Percentiles rank a stretch among this genome's conserved stretches.
Conservation (phyloP, 2,797 vertebrate genomes). For the Protonibea diacanthus region DNA sequence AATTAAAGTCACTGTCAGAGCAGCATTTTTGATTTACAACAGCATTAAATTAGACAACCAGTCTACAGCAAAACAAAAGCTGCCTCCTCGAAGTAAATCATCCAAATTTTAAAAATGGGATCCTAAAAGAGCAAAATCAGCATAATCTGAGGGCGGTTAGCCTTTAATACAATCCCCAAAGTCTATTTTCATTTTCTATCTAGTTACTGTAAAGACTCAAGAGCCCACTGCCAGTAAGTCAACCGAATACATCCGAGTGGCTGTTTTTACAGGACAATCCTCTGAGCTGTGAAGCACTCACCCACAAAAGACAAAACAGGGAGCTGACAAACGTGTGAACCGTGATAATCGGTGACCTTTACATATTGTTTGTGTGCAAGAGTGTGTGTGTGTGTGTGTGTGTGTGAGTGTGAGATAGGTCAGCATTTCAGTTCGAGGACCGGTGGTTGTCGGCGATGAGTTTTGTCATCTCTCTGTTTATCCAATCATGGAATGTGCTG, state of each 20-base stretch:
- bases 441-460: conserved; percentile 19
- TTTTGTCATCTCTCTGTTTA: conserved; percentile 47
- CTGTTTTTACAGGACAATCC: conserved; percentile 35
- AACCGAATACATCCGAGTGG: conserved; percentile 9
- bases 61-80: background rate
- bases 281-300: conserved; percentile 32
- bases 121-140: conserved; percentile 9
- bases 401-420: conserved; percentile 12
- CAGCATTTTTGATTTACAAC: background rate
- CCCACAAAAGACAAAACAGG: conserved; percentile 53
- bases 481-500: conserved; percentile 60
- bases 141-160: background rate
- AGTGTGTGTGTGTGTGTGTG: conserved; percentile 1
- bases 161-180: conserved; percentile 6
- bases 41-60: background rate
- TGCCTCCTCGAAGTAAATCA: background rate
- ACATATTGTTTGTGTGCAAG: conserved; percentile 20
- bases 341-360: conserved; percentile 54
- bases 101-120: conserved; percentile 1
- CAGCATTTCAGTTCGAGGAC: conserved; percentile 45
- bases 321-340: conserved; percentile 49
- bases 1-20: background rate
- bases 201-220: conserved; percentile 10
- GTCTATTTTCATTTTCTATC: conserved; percentile 22
- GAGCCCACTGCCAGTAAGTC: background rate